Base-by-base conservation (phyloP, 2,888 invertebrate genomes). In the Rhabditoides inermis region DNA sequence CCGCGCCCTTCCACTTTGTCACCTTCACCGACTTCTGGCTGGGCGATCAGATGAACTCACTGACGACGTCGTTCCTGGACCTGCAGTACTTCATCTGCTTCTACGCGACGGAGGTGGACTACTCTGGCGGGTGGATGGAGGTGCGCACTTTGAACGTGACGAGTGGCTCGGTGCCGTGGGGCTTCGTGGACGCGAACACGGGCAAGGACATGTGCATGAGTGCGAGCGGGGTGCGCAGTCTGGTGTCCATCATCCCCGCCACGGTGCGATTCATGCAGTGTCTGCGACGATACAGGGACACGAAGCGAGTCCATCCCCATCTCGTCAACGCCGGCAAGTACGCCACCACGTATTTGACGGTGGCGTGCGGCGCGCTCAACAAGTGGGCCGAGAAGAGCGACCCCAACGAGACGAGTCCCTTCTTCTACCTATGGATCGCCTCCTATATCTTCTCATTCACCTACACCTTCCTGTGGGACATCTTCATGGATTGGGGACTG, bases 191-290 rank as follows among this genome's bases (percentile, higher is more conserved):
- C 36, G 50, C 66, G 10, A 58, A 56, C 22, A 72, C 72, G 1
- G 76, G 76, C 26, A 64, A 73, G 44, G 76, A 76, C 53, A 84
- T 85, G 64, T 84, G 85, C 63, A 70, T 84, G 57, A 85, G 85
- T 72, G 65, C 66, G 2, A 83, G 85, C 61, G 83, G 87, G 45
- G 82, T 88, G 28, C 83, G 91, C 40, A 86, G 90, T 0, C 79
- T 92, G 10, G 87, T 95, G 32, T 87, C 87, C 70, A 87, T 90
- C 68, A 80, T 98, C 23, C 98, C 98, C 0, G 94, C 95, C 0
- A 94, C 92, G 90, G 89, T 90, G 63, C 85, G 98, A 28, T 95
- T 98, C 80, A 90, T 91, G 18, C 95, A 98, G 78, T 99, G 95
- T 72, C 79, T 98, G 50, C 83, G 95, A 0, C 86, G 98, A 58